These are phyloP conservation scores for Bos javanicus DNA, from an alignment of 2,113 vertebrate genomes.

Conservation along the genomic window DNA sequence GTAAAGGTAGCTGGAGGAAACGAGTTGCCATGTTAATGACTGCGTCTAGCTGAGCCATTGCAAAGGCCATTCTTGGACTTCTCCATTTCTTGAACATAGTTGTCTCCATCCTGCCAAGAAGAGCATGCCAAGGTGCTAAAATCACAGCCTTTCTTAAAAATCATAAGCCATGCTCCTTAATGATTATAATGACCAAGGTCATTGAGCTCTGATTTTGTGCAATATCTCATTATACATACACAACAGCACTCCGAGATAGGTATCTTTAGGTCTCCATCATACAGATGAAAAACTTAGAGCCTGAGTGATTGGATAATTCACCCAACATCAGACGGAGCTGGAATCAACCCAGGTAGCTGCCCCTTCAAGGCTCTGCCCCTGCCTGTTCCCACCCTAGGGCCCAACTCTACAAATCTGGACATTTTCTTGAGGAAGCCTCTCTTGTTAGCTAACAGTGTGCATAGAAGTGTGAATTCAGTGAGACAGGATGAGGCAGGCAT, in stretches of 20 bases:
- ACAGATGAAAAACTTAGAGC: background rate
- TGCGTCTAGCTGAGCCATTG: background rate
- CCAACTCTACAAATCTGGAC: background rate
- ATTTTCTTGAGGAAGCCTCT: background rate
- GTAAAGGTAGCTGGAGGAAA: background rate
- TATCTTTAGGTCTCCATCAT: rapidly evolving
- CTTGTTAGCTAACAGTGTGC: background rate
- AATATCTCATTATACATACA: rapidly evolving
- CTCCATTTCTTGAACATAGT: background rate
- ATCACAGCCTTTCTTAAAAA: background rate
- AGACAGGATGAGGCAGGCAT: background rate
- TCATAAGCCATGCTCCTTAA: background rate
- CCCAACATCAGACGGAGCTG: background rate
- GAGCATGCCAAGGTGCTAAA: background rate
- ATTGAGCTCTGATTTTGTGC: background rate
- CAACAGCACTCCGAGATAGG: background rate
- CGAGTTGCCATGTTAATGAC: rapidly evolving
- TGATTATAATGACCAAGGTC: background rate
- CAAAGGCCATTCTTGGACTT: background rate
- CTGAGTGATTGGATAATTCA: background rate
- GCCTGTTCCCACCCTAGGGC: background rate
- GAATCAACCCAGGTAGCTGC: background rate
- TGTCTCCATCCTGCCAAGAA: background rate
- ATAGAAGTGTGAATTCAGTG: background rate
- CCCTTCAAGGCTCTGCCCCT: background rate